These are phyloP conservation scores for Rhinoraja longicauda DNA, from an alignment of 2,797 vertebrate genomes.

Conservation along the genomic window DNA sequence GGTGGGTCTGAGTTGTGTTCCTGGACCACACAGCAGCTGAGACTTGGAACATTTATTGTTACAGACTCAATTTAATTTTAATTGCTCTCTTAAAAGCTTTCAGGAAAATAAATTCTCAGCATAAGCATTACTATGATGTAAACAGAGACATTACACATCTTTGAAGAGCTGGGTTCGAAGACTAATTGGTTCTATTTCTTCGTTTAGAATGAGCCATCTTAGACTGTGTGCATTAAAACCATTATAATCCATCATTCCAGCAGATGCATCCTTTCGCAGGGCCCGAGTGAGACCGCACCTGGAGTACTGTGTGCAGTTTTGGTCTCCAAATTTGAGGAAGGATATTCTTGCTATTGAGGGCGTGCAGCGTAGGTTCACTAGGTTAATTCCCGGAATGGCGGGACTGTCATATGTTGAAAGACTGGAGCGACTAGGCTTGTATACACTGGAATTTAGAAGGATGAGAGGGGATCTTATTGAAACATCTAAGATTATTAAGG, in stretches of 20 bases:
- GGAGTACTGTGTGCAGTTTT: too few relatives aligned
- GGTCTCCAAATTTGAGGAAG: too few relatives aligned
- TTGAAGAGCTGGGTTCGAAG: conserved; percentile 4
- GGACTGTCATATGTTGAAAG: too few relatives aligned
- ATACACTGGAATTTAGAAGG: too few relatives aligned
- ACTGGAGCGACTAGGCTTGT: too few relatives aligned
- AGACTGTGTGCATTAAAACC: conserved; percentile 23
- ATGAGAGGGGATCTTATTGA: too few relatives aligned
- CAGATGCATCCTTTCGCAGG: conserved; percentile 28
- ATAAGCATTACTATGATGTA: conserved; percentile 27
- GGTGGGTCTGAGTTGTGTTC: neutral
- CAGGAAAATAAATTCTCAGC: conserved; percentile 21
- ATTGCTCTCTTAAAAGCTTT: conserved; percentile 34
- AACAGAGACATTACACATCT: conserved; percentile 20
- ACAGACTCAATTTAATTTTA: conserved; percentile 16
- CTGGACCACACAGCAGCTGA: conserved; percentile 26
- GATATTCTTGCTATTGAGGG: too few relatives aligned
- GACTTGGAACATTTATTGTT: conserved; percentile 15
- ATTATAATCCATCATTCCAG: conserved; percentile 11
- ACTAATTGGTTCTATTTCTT: conserved; percentile 21
- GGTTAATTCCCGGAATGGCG: too few relatives aligned
- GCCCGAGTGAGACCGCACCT: too few relatives aligned
- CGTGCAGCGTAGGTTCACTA: too few relatives aligned
- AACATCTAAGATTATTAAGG: too few relatives aligned
- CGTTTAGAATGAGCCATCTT: neutral